phyloP scores from a whole-genome alignment of 2,113 vertebrate species.

The Patagioenas fasciata region DNA sequence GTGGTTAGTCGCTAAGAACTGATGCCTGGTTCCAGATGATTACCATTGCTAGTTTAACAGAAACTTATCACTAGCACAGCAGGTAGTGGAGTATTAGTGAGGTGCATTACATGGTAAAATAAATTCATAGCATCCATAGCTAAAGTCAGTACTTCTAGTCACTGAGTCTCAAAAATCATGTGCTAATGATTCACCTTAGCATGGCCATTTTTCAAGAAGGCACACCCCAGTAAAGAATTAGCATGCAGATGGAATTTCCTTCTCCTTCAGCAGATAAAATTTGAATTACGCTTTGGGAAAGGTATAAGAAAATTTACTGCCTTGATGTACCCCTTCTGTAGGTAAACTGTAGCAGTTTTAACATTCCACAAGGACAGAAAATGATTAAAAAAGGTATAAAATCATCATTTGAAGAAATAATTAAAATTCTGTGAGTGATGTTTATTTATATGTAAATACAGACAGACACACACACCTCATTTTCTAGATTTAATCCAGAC shows the following conservation, averaged over 20 bases:
- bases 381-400: neutral
- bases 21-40: neutral
- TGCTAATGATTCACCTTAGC: neutral
- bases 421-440: neutral
- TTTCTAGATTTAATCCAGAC: neutral
- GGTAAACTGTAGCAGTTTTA: neutral
- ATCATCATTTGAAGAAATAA: neutral
- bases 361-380: neutral
- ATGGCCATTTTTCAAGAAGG: neutral
- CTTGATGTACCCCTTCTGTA: neutral
- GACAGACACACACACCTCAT: accelerated
- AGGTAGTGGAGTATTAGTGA: neutral
- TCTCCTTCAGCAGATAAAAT: neutral
- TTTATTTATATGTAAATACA: neutral
- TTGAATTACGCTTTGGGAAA: neutral
- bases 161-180: neutral
- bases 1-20: neutral
- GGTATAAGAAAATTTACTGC: neutral
- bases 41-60: neutral
- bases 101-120: neutral
- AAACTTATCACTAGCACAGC: neutral
- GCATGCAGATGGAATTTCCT: neutral
- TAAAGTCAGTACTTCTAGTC: neutral
- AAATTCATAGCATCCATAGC: neutral
- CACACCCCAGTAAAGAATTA: neutral